These are phyloP conservation scores for Phymanthus crucifer DNA, from an alignment of 92 coral and sea anemone genomes.

Conservation along the genomic window DNA sequence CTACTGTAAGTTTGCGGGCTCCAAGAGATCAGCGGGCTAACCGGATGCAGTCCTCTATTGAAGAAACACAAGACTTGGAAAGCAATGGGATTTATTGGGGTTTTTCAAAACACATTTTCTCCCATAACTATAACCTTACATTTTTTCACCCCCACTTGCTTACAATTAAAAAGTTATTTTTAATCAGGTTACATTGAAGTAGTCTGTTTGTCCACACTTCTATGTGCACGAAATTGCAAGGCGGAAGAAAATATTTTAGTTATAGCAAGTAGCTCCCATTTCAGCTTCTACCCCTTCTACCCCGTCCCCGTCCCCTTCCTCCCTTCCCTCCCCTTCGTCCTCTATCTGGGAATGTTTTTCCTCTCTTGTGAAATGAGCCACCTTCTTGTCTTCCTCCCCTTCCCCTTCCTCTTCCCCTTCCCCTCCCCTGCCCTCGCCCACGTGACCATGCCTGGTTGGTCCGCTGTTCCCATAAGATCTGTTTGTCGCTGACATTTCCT, in stretches of 20 bases:
- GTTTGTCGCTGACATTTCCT: constrained; percentile 81
- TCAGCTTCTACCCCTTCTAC: constrained; percentile 11
- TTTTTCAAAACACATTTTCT: no score
- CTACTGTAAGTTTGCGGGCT: constrained; percentile 16
- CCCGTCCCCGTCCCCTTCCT: constrained; percentile 7
- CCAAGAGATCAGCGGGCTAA: background rate
- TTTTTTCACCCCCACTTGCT: no score
- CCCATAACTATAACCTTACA: no score
- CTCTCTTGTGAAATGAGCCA: constrained; percentile 9
- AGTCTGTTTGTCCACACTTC: background rate
- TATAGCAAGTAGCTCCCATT: background rate
- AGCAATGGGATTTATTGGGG: background rate
- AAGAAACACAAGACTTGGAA: background rate
- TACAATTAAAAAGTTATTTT: background rate
- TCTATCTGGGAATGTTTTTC: background rate
- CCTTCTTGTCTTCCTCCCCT: constrained; percentile 17
- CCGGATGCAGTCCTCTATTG: no score
- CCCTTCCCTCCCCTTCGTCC: background rate
- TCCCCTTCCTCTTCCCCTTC: constrained; percentile 24
- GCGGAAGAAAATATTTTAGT: no score
- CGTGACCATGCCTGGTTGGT: constrained; percentile 14
- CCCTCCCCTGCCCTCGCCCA: constrained; percentile 14
- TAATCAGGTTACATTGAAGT: background rate
- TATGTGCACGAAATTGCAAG: background rate
- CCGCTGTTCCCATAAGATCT: constrained; percentile 88